Conservation (phyloP, 2,113 vertebrate species). For the Coreoperca whiteheadi region DNA sequence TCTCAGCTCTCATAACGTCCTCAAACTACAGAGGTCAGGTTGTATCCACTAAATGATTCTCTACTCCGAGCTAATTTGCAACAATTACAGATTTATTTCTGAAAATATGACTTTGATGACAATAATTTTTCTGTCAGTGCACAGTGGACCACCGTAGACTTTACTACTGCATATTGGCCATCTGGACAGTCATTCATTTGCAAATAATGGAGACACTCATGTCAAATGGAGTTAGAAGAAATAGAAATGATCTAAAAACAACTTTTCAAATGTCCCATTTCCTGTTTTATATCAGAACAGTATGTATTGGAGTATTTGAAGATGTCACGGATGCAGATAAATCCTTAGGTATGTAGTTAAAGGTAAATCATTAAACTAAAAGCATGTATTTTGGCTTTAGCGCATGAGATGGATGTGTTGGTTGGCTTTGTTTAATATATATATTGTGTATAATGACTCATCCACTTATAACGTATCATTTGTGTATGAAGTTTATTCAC, state of each 20-base stretch:
- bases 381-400: not conserved
- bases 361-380: not conserved
- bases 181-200: conserved; percentile 35
- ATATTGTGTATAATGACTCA: no score
- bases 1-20: conserved; percentile 28
- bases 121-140: not conserved
- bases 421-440: not conserved
- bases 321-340: not conserved
- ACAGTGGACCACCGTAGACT: not conserved
- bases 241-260: not conserved
- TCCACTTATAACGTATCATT: not conserved
- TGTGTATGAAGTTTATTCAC: not conserved
- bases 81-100: not conserved
- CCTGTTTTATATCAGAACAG: not conserved
- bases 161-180: not conserved
- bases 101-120: conserved; percentile 18
- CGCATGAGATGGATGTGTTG: not conserved
- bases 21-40: conserved; percentile 22
- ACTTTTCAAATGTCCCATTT: not conserved
- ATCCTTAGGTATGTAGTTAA: not conserved
- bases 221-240: conserved; percentile 20
- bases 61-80: conserved; percentile 5
- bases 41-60: conserved; percentile 13
- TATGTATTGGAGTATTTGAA: not conserved
- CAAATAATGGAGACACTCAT: conserved; percentile 20